These are phyloP conservation scores for Drosophila buzzatii DNA, from an alignment of 2,888 invertebrate species.

Conservation along the genomic window DNA sequence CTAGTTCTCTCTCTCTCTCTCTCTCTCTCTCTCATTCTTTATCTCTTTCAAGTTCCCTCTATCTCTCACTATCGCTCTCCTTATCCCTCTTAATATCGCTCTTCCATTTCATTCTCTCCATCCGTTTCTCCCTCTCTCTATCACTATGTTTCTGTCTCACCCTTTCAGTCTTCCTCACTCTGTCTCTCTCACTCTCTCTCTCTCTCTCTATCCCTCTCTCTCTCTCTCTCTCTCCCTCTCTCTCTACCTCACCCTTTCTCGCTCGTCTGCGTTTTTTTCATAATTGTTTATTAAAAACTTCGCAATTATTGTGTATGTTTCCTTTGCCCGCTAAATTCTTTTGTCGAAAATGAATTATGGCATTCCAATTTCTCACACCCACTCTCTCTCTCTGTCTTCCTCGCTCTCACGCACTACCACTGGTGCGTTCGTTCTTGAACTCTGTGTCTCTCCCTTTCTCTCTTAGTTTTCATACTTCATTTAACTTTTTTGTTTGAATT, in stretches of 20 bases:
- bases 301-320: background rate
- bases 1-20: background rate
- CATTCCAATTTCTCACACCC: background rate
- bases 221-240: background rate
- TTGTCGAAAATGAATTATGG: background rate
- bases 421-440: background rate
- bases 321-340: background rate
- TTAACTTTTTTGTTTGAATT: constrained; percentile 7
- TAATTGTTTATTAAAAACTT: background rate
- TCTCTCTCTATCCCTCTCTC: background rate
- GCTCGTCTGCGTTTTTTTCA: background rate
- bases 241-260: background rate
- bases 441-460: background rate
- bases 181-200: background rate
- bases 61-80: background rate
- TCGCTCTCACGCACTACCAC: background rate
- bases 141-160: background rate
- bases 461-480: background rate
- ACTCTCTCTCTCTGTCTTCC: no score
- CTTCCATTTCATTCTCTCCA: no score
- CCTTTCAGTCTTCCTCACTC: background rate
- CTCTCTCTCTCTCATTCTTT: background rate
- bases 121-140: background rate
- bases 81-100: background rate
- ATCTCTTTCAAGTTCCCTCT: background rate